These are phyloP conservation scores for Psilopogon haemacephalus DNA, from an alignment of 2,113 vertebrate genomes.

Conservation along the genomic window DNA sequence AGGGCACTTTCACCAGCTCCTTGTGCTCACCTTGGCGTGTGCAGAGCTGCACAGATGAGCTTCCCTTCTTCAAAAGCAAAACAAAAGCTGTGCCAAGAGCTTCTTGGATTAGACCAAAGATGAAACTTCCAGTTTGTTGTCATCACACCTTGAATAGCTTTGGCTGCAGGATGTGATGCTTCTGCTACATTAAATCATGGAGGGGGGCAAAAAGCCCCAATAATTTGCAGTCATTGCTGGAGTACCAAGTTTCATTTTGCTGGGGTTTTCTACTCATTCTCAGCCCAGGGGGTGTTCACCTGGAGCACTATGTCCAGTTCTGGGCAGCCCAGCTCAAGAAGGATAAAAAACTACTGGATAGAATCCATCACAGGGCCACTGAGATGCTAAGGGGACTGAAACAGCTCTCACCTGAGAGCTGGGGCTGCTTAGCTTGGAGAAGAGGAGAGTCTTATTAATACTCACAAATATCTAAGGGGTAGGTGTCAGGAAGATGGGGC, in stretches of 20 bases:
- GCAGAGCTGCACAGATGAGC: neutral
- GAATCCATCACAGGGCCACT: too few species aligned
- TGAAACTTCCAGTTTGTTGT: neutral
- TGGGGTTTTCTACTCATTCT: neutral
- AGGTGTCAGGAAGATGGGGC: too few species aligned
- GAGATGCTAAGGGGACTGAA: too few species aligned
- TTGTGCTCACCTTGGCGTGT: neutral
- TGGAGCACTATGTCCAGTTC: too few species aligned
- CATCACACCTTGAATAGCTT: neutral
- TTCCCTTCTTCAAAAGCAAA: neutral
- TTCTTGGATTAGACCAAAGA: neutral
- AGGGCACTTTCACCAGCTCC: neutral
- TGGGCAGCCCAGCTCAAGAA: too few species aligned
- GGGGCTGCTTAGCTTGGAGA: too few species aligned
- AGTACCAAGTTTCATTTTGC: neutral
- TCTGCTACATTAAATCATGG: neutral
- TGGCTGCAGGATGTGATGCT: neutral
- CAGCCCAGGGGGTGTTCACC: neutral
- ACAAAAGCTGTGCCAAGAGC: neutral
- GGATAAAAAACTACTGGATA: too few species aligned
- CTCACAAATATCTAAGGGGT: too few species aligned
- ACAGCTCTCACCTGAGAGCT: too few species aligned
- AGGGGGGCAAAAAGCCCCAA: neutral
- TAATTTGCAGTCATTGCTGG: neutral
- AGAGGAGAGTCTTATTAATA: too few species aligned